Evolutionary conservation across 2,797 vertebrate genomes (phyloP), one percentile per base, ranked within the genome.

Genomic region (Onychomys leucogaster): DNA sequence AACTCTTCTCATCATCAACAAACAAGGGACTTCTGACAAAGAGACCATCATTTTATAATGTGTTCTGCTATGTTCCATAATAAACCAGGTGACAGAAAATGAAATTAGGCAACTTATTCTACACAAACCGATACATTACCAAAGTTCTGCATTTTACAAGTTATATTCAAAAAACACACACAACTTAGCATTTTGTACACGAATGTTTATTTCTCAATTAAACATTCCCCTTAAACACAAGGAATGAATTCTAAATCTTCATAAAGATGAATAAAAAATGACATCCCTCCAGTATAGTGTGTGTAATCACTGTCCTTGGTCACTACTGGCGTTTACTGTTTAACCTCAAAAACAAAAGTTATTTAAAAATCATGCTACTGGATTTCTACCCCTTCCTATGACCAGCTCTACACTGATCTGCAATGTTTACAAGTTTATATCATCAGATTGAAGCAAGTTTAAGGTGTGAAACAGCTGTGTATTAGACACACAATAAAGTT

Each of bases 171-270:
- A 99, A 98, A 98, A 97, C 97, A 98, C 98, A 98, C 98, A 98
- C 97, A 96, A 98, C 94, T 98, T 95, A 95, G 97, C 97, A 96
- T 99, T 99, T 99, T 99, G 99, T 99, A 99, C 99, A 99, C 99
- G 99, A 99, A 99, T 97, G 98, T 99, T 99, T 99, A 99, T 99
- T 99, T 99, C 98, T 99, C 99, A 99, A 99, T 99, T 99, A 99
- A 99, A 99, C 98, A 98, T 98, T 98, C 99, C 99, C 99, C 98
- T 99, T 98, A 98, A 99, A 99, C 99, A 99, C 98, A 99, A 99
- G 99, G 98, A 98, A 98, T 98, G 98, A 98, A 98, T 98, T 98
- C 98, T 98, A 98, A 98, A 98, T 98, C 98, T 98, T 99, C 98
- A 98, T 98, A 99, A 98, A 99, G 98, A 98, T 98, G 98, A 98